Conservation (phyloP, 2,113 vertebrate species). For the Psammodynastes pulverulentus region DNA sequence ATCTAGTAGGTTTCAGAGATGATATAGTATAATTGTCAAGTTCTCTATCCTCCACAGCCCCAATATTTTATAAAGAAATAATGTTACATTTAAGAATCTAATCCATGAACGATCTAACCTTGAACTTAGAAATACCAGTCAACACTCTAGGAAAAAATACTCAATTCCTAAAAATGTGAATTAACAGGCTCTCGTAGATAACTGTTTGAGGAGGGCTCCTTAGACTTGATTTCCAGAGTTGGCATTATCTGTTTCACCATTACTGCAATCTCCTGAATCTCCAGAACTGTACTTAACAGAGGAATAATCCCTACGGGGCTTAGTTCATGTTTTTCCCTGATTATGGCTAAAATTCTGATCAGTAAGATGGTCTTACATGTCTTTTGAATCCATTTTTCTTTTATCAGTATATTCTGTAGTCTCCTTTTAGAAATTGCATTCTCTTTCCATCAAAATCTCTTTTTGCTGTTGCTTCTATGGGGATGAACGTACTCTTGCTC, state of each 20-base stretch:
- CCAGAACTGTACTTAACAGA: background rate
- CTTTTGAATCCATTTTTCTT: background rate
- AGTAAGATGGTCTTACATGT: background rate
- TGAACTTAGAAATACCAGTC: background rate
- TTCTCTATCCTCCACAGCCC: background rate
- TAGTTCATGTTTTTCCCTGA: background rate
- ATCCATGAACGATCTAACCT: background rate
- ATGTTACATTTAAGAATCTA: background rate
- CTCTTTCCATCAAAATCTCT: background rate
- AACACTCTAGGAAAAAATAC: background rate
- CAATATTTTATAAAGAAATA: background rate
- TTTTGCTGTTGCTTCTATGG: background rate
- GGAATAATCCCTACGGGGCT: background rate
- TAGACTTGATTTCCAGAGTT: background rate
- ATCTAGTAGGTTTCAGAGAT: background rate
- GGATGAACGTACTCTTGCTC: background rate
- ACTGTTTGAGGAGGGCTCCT: background rate
- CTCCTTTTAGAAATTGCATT: background rate
- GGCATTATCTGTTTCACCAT: background rate
- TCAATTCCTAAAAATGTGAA: background rate
- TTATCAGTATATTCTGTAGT: background rate
- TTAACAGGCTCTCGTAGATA: background rate
- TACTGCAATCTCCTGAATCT: background rate
- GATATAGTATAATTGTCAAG: background rate
- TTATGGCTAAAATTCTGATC: background rate